phyloP scores from a whole-genome alignment of 2,888 invertebrate genomes.

The Harpalus rubripes region DNA sequence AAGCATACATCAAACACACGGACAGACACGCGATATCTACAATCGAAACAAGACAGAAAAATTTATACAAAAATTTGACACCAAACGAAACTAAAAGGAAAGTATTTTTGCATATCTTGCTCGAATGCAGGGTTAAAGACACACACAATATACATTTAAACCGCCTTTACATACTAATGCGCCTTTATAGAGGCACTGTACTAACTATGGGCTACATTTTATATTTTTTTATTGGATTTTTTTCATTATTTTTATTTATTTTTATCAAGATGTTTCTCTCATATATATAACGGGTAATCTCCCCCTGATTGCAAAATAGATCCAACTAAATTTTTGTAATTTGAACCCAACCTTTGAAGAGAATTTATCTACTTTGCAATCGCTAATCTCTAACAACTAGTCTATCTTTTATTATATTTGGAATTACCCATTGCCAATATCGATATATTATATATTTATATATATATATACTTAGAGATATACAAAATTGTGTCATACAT shows the following conservation, averaged over 20 bases:
- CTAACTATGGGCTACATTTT: conserved; percentile 61
- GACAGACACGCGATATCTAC: conserved; percentile 40
- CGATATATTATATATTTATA: conserved; percentile 61
- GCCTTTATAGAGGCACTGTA: conserved; percentile 57
- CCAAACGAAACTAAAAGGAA: conserved; percentile 51
- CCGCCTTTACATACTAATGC: conserved; percentile 56
- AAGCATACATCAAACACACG: conserved; percentile 57
- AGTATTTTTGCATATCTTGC: conserved; percentile 36
- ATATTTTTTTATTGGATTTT: conserved; percentile 60
- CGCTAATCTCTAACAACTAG: conserved; percentile 51
- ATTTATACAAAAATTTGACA: conserved; percentile 53
- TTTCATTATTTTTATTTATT: conserved; percentile 62
- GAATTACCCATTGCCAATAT: conserved; percentile 67
- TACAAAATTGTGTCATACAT: conserved; percentile 65
- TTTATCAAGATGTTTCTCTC: conserved; percentile 65
- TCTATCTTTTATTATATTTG: conserved; percentile 63
- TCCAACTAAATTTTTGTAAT: conserved; percentile 40
- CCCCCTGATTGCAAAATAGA: conserved; percentile 42
- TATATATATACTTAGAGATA: conserved; percentile 67
- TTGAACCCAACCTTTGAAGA: conserved; percentile 22
- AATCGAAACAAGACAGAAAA: conserved; percentile 51
- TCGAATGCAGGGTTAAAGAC: conserved; percentile 51
- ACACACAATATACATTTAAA: conserved; percentile 46
- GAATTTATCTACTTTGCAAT: conserved; percentile 47
- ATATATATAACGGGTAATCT: conserved; percentile 57